Evolutionary conservation across 2,113 vertebrate genomes (phyloP).

Genomic region (Phrynocephalus versicolor): DNA sequence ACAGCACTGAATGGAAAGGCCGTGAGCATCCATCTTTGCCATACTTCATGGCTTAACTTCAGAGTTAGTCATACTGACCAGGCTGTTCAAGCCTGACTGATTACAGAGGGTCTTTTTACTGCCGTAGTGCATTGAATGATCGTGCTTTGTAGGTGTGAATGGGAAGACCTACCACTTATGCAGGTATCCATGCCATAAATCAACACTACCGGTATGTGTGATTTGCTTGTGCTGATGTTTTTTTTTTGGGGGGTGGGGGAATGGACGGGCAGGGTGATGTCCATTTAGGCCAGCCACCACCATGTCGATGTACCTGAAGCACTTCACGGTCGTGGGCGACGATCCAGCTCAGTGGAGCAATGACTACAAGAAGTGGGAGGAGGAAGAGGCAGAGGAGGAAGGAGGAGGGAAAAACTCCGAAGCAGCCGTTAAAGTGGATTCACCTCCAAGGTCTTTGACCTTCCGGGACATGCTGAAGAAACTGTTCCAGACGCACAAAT

Average conservation of each 20-base stretch:
- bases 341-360: constrained; percentile 73
- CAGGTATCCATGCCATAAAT: no score
- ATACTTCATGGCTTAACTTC: not conserved
- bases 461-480: constrained; percentile 81
- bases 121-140: no score
- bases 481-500: constrained; percentile 82
- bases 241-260: not conserved
- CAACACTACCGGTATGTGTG: no score
- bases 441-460: constrained; percentile 40
- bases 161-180: no score
- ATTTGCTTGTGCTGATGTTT: rapidly evolving
- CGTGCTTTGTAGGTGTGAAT: no score
- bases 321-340: constrained; percentile 91
- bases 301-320: constrained; percentile 87
- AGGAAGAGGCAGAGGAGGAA: constrained; percentile 77
- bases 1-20: no score
- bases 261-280: constrained; percentile 53
- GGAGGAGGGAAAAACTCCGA: constrained; percentile 44
- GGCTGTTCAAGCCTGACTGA: not conserved
- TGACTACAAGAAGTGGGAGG: constrained; percentile 71
- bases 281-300: constrained; percentile 38
- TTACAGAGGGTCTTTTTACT: no score
- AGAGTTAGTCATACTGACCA: no score
- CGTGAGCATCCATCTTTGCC: not conserved
- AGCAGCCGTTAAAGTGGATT: constrained; percentile 47